Percentiles rank a stretch among this genome's conserved stretches.
Evolutionary conservation across 2,797 vertebrate genomes (phyloP).

Genomic region (Cercopithecus petaurista): DNA sequence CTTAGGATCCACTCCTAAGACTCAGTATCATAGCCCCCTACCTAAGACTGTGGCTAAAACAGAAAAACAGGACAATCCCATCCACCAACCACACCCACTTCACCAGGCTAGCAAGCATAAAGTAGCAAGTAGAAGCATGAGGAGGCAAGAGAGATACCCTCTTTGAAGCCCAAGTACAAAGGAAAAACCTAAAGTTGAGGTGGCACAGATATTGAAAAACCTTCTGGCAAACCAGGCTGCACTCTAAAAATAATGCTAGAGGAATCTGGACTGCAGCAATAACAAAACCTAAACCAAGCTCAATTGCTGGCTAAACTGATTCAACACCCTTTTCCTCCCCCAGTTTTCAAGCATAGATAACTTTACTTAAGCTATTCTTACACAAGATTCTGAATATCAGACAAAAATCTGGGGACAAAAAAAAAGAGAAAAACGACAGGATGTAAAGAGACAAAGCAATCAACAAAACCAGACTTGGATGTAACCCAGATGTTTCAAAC

Average conservation of each 20-base stretch:
- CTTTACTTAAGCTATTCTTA: background rate
- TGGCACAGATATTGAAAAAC: background rate
- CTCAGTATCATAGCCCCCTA: background rate
- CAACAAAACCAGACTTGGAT: slow-evolving; percentile 14
- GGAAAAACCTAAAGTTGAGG: background rate
- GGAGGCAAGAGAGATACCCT: background rate
- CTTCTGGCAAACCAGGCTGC: background rate
- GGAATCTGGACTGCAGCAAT: background rate
- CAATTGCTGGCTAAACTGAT: background rate
- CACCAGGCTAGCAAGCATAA: background rate
- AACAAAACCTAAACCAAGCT: background rate
- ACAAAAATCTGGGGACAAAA: background rate
- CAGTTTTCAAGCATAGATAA: background rate
- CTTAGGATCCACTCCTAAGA: background rate
- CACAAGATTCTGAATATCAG: background rate
- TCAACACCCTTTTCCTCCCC: background rate
- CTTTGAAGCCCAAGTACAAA: background rate
- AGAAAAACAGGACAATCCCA: background rate
- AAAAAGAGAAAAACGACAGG: background rate
- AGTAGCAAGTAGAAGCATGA: background rate
- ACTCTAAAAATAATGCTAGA: background rate
- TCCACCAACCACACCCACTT: background rate
- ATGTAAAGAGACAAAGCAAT: slow-evolving; percentile 4
- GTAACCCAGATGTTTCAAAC: slow-evolving; percentile 17
- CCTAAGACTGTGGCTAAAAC: background rate